Evolutionary conservation across 2,797 vertebrate genomes (phyloP).

Genomic region (Xenops minutus): DNA sequence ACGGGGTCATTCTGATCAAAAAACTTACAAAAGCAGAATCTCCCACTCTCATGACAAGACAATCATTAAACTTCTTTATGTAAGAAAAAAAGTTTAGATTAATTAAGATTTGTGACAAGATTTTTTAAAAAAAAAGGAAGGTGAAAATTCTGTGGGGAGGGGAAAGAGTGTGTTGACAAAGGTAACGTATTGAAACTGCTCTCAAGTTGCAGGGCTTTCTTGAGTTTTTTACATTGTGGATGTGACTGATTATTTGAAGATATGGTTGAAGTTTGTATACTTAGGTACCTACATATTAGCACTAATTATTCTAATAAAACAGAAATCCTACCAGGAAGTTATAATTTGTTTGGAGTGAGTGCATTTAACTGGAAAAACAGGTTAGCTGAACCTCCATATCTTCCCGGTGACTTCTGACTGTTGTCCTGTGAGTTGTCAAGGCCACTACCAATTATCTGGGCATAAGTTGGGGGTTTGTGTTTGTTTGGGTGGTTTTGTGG

Average conservation of each 20-base stretch:
- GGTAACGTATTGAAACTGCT: background rate
- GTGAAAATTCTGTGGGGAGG: background rate
- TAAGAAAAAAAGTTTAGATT: background rate
- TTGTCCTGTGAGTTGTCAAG: background rate
- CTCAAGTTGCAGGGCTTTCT: background rate
- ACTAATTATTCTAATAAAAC: background rate
- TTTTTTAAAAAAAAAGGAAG: background rate
- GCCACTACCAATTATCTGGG: background rate
- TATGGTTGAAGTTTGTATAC: background rate
- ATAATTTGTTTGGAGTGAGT: background rate
- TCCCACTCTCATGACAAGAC: background rate
- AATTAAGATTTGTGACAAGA: background rate
- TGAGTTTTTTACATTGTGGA: background rate
- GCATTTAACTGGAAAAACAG: constrained; percentile 14
- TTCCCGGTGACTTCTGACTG: background rate
- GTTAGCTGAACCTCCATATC: background rate
- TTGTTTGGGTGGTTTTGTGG: background rate
- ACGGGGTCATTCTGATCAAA: background rate
- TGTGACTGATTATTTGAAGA: background rate
- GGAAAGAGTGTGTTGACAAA: accelerated
- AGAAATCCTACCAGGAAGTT: background rate
- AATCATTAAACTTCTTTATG: background rate
- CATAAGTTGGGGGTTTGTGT: background rate
- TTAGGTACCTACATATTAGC: background rate
- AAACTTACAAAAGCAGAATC: background rate